A percentile compares a stretch with the other conserved stretches of the same genome.
Evolutionary conservation across 1,140 invertebrate genomes (phyloP).

Genomic region (Oryctes rhinoceros): DNA sequence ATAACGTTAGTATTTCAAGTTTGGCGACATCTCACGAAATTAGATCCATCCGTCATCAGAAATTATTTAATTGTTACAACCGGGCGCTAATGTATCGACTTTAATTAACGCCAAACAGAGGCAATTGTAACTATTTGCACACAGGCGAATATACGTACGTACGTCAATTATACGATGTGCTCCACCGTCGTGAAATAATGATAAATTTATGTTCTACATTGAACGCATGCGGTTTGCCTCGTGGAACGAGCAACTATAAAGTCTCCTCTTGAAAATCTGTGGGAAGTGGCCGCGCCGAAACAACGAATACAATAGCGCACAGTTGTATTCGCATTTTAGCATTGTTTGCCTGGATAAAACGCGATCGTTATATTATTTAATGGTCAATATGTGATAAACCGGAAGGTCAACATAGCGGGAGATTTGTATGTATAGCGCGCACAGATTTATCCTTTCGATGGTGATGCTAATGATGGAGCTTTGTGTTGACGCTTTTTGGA

Average conservation of each 20-base stretch:
- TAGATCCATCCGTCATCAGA: too few species aligned
- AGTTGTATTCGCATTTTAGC: slow-evolving; percentile 1
- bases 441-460: not conserved
- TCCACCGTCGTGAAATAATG: not conserved
- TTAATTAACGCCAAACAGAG: too few species aligned
- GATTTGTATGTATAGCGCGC: not conserved
- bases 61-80: too few species aligned
- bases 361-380: not conserved
- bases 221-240: not conserved
- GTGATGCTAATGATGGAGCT: not conserved
- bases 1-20: too few species aligned
- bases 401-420: not conserved
- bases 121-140: not conserved
- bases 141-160: not conserved
- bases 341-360: slow-evolving; percentile 20
- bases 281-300: not conserved
- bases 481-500: not conserved
- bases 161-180: not conserved
- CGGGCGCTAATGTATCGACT: too few species aligned
- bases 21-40: too few species aligned
- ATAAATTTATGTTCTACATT: not conserved
- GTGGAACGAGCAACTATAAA: not conserved
- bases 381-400: slow-evolving; percentile 10
- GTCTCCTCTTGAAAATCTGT: slow-evolving; percentile 13
- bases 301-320: not conserved